phyloP scores from a whole-genome alignment of 2,113 vertebrate species.

The Donacobius atricapilla region DNA sequence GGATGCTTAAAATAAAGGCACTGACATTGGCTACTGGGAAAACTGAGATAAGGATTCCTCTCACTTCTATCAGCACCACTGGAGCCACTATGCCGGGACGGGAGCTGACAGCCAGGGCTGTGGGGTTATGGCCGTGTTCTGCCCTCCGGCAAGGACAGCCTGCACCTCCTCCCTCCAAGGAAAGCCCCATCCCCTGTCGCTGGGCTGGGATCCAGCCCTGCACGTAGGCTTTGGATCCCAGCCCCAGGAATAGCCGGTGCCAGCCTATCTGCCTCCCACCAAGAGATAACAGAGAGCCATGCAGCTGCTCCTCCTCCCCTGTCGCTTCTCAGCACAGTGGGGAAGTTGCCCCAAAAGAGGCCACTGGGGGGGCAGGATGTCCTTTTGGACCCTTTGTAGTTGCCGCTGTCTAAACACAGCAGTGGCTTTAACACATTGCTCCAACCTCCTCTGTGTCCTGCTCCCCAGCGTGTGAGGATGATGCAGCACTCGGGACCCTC shows the following conservation, averaged over 20 bases:
- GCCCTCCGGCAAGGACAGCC: background rate
- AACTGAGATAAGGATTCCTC: background rate
- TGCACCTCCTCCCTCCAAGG: background rate
- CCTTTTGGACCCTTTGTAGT: background rate
- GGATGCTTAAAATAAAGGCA: background rate
- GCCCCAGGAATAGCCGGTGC: background rate
- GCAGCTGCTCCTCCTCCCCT: background rate
- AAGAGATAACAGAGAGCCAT: background rate
- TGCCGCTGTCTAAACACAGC: background rate
- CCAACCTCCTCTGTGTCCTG: rapidly evolving
- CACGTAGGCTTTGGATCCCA: rapidly evolving
- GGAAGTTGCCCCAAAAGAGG: background rate
- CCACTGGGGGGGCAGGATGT: background rate
- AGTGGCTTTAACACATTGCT: rapidly evolving
- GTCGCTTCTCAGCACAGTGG: rapidly evolving
- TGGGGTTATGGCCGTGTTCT: rapidly evolving
- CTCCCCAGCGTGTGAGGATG: rapidly evolving
- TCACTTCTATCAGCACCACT: rapidly evolving
- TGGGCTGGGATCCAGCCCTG: rapidly evolving
- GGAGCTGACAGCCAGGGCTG: background rate
- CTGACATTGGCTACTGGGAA: background rate
- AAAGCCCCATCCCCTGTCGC: background rate
- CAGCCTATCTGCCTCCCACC: background rate
- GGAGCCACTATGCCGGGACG: rapidly evolving
- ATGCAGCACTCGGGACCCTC: background rate